Conservation (phyloP, 2,113 vertebrate species). For the Lycocorax pyrrhopterus region DNA sequence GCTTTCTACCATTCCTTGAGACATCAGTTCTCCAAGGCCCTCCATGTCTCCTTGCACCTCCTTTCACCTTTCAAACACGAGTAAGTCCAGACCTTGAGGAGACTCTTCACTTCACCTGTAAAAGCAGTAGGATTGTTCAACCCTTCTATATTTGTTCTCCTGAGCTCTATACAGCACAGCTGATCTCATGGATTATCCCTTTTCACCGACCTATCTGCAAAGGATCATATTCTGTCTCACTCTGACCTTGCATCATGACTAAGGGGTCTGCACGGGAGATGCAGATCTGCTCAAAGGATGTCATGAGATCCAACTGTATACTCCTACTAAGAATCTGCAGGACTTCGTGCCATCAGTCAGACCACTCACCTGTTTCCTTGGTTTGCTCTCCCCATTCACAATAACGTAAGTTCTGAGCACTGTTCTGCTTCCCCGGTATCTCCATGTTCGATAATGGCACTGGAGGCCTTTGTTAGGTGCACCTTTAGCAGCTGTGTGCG, state of each 20-base stretch:
- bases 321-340: neutral
- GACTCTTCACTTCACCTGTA: neutral
- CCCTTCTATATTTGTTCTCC: neutral
- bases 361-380: neutral
- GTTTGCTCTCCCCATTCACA: neutral
- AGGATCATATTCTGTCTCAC: neutral
- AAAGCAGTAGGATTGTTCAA: neutral
- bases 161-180: neutral
- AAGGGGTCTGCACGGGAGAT: neutral
- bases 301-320: neutral
- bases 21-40: neutral
- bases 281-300: neutral
- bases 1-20: neutral
- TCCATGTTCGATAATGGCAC: rapidly evolving
- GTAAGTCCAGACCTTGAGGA: neutral
- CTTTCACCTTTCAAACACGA: neutral
- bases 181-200: neutral
- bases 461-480: neutral
- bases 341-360: neutral
- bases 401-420: neutral
- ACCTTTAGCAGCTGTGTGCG: neutral
- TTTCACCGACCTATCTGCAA: neutral
- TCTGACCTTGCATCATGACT: neutral
- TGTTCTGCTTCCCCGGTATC: neutral
- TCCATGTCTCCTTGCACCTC: neutral